These are phyloP conservation scores for Hemicordylus capensis DNA, from an alignment of 2,113 vertebrate genomes.

Conservation along the genomic window DNA sequence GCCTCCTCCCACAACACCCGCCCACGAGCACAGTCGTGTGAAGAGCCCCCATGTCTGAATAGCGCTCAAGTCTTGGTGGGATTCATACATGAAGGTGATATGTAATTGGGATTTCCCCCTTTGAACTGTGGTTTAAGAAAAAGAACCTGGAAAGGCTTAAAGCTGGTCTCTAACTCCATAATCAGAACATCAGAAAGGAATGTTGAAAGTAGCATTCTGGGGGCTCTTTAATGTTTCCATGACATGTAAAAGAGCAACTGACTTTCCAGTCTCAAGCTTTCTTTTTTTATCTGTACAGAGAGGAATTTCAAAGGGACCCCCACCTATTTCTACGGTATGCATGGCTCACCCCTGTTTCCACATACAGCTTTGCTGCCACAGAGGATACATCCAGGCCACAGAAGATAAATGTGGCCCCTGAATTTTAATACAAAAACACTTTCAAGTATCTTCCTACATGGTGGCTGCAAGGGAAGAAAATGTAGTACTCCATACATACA, in stretches of 20 bases:
- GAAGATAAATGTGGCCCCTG: too few species aligned
- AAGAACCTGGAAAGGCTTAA: not conserved
- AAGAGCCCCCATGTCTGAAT: too few species aligned
- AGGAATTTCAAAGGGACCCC: not conserved
- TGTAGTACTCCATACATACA: too few species aligned
- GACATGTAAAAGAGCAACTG: not conserved
- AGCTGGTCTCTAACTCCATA: too few species aligned
- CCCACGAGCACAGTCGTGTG: too few species aligned
- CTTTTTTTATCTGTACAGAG: not conserved
- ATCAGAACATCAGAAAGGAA: not conserved
- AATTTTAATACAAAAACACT: not conserved
- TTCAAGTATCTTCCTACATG: not conserved
- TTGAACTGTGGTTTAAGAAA: not conserved
- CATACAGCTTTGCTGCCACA: not conserved
- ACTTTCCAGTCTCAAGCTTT: not conserved
- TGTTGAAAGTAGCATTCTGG: too few species aligned
- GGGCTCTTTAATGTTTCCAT: not conserved
- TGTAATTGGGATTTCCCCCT: not conserved
- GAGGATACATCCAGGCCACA: too few species aligned
- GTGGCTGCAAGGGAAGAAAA: too few species aligned
- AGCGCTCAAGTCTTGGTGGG: not conserved
- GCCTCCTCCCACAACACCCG: too few species aligned
- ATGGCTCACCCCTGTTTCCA: not conserved
- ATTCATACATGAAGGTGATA: not conserved
- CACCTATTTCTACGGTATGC: not conserved